These are phyloP conservation scores for Danaus chrysippus DNA, from an alignment of 2,888 invertebrate species.

Conservation along the genomic window DNA sequence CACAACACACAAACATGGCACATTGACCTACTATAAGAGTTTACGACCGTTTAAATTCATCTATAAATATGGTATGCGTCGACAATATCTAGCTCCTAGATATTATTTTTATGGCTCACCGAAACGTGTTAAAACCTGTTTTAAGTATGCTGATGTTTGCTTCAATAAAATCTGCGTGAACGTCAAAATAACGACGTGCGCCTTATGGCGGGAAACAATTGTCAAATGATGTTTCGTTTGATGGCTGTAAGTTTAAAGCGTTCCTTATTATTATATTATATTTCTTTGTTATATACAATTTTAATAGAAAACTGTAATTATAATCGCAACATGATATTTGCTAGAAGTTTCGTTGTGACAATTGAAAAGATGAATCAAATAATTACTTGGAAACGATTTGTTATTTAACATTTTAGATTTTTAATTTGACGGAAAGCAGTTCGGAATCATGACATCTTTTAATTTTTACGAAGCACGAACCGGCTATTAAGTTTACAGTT, in stretches of 20 bases:
- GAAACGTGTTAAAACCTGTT: conserved; percentile 2
- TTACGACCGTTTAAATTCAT: conserved; percentile 37
- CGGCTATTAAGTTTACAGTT: conserved; percentile 31
- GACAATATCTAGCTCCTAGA: conserved; percentile 22
- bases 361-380: no score
- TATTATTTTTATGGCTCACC: neutral
- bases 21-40: conserved; percentile 38
- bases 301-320: no score
- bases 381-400: no score
- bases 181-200: neutral
- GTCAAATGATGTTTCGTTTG: conserved; percentile 41
- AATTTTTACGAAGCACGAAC: conserved; percentile 44
- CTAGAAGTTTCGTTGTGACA: no score
- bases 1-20: conserved; percentile 42
- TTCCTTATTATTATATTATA: no score
- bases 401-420: neutral
- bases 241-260: no score
- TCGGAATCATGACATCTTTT: conserved; percentile 36
- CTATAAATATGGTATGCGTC: conserved; percentile 30
- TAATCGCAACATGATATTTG: no score
- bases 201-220: conserved; percentile 46
- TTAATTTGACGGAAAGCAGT: conserved; percentile 7
- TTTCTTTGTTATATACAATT: no score
- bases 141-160: neutral
- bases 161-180: neutral